Conservation (phyloP, 2,888 invertebrate species). For the Hylaea fasciaria region DNA sequence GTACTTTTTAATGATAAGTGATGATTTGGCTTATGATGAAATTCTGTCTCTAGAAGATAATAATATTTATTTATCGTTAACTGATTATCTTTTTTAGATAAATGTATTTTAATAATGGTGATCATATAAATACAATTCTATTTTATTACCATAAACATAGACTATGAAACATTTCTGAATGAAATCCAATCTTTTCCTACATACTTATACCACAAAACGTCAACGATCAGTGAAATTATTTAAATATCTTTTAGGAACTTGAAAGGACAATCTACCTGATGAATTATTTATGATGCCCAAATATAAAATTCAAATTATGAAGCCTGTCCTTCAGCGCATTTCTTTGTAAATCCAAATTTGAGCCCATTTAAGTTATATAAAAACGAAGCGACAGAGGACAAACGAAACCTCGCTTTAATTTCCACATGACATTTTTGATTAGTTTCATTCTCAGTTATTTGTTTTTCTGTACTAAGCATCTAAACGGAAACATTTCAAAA, state of each 20-base stretch:
- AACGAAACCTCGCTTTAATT: constrained; percentile 27
- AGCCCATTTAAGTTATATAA: constrained; percentile 34
- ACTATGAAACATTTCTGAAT: not conserved
- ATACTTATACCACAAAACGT: not conserved
- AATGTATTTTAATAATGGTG: no score
- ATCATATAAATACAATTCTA: no score
- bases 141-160: not conserved
- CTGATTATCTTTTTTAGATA: no score
- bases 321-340: constrained; percentile 36
- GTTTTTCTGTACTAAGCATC: no score
- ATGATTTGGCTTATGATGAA: no score
- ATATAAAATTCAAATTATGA: constrained; percentile 51
- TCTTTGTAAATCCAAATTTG: constrained; percentile 41
- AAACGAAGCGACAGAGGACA: constrained; percentile 1
- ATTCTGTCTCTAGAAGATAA: no score
- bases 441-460: no score
- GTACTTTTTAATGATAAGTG: no score
- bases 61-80: no score
- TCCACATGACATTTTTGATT: constrained; percentile 27
- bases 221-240: not conserved
- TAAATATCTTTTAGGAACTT: constrained; percentile 4
- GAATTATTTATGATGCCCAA: constrained; percentile 55
- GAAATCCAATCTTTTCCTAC: not conserved
- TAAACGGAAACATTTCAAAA: no score
- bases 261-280: constrained; percentile 42